phyloP scores from a whole-genome alignment of 2,797 vertebrate species.

The Enteromius paludinosus region DNA sequence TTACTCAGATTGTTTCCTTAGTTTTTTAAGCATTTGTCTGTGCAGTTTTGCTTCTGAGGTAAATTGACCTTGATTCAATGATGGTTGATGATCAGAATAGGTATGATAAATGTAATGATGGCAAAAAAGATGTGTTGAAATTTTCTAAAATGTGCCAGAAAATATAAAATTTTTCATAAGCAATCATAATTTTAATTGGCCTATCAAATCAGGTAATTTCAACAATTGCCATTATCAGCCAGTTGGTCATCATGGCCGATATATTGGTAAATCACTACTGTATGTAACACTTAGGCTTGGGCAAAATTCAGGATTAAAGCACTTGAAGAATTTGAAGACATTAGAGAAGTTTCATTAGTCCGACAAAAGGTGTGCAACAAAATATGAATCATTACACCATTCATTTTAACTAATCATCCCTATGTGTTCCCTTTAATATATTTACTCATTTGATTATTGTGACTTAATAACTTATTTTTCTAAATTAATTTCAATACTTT shows the following conservation, averaged over 20 bases:
- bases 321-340: background rate
- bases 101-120: background rate
- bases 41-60: background rate
- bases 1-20: background rate
- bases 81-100: background rate
- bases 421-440: background rate
- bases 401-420: background rate
- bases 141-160: background rate
- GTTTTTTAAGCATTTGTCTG: background rate
- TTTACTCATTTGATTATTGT: background rate
- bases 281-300: background rate
- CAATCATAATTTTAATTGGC: background rate
- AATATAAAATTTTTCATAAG: too few relatives aligned
- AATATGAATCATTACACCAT: constrained; percentile 6
- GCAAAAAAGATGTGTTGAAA: background rate
- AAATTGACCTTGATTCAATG: background rate
- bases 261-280: background rate
- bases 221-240: background rate
- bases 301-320: constrained; percentile 17
- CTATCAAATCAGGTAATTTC: background rate
- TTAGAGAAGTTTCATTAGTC: background rate
- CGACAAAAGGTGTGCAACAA: background rate
- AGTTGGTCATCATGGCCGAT: background rate
- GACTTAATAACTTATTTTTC: background rate
- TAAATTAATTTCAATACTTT: background rate